These are phyloP conservation scores for Fregetta grallaria DNA, from an alignment of 2,113 vertebrate species.

Conservation along the genomic window DNA sequence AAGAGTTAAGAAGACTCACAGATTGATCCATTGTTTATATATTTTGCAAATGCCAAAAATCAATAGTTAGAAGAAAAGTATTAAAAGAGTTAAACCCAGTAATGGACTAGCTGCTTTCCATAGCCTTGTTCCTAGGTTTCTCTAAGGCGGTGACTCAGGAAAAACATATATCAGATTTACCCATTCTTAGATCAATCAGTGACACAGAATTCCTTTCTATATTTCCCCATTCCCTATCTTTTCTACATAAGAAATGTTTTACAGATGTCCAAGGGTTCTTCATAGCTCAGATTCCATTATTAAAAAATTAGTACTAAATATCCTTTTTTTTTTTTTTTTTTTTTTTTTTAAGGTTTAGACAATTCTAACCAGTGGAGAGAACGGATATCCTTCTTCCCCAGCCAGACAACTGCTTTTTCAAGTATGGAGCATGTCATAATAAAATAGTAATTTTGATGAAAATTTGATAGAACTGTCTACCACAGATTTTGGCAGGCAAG, in stretches of 20 bases:
- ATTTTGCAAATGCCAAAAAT: not conserved
- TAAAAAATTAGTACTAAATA: not conserved
- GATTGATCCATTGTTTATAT: not conserved
- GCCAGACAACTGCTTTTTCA: not conserved
- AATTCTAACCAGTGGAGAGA: not conserved
- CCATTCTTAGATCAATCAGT: not conserved
- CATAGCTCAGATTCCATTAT: not conserved
- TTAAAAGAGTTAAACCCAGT: not conserved
- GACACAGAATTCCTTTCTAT: not conserved
- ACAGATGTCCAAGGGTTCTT: not conserved
- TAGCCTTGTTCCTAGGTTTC: not conserved
- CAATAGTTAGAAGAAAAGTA: not conserved
- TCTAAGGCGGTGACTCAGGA: not conserved
- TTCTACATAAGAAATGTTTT: not conserved
- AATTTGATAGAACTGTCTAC: not conserved
- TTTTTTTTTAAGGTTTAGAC: not conserved
- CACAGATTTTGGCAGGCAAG: not conserved
- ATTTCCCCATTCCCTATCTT: not conserved
- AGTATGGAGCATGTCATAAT: not conserved
- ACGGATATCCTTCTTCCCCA: not conserved
- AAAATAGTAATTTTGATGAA: not conserved
- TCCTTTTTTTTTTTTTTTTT: not conserved
- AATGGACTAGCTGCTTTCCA: not conserved
- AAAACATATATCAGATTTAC: not conserved
- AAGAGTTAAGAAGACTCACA: not conserved